Base-by-base conservation (phyloP, 2,888 invertebrate genomes). In the Drosophila barbarae region DNA sequence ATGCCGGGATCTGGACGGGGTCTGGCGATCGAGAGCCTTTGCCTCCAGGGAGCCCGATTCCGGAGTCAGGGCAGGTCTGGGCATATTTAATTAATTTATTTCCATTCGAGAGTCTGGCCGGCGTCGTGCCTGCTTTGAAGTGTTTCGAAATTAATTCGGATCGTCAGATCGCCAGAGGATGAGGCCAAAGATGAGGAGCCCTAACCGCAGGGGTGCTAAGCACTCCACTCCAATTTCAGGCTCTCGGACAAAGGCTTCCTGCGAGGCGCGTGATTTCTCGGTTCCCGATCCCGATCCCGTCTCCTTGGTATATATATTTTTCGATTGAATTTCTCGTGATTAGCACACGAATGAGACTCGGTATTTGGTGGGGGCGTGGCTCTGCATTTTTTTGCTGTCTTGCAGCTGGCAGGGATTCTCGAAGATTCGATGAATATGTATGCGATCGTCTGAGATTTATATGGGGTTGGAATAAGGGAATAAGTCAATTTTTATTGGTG, bases 61-160 rank as follows among this genome's bases (percentile, higher is more conserved):
- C 57, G 18, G 56, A 59, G 41, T 58, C 49, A 15, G 55, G 21
- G 36, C 61, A 42, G 36, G 36, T 52, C 64, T 71, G 61, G 69
- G 83, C 80, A 82, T 76, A 81, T 82, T 82, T 82, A 82, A 84
- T 82, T 82, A 82, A 82, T 82, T 82, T 84, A 82, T 84, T 77
- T 82, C 74, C 69, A 77, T 77, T 70, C 73, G 64, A 76, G 52
- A 69, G 72, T 67, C 70, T 69, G 75, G 71, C 70, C 58, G 70
- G 67, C 69, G 59, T 70, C 56, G 49, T 72, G 75, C 72, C 74
- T 72, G 69, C 73, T 73, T 83, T 84, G 83, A 86, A 85, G 85
- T 86, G 86, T 86, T 85, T 86, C 81, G 71, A 77, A 84, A 85
- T 85, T 85, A 86, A 86, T 86, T 86, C 82, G 69, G 73, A 82